Evolutionary conservation across 2,888 invertebrate species (phyloP).

Genomic region (Eledona agricola): DNA sequence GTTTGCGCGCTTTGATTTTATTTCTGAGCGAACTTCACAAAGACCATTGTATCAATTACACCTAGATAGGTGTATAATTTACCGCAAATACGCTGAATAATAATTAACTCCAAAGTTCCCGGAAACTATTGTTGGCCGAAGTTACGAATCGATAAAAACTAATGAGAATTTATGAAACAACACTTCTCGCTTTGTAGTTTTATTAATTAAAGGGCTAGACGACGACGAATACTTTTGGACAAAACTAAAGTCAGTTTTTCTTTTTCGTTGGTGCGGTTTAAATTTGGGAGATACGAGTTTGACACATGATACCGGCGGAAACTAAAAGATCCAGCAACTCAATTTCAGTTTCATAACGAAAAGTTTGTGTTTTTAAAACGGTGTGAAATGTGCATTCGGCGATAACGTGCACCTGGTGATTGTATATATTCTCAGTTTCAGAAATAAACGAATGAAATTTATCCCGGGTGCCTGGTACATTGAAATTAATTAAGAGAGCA

Average conservation of each 20-base stretch:
- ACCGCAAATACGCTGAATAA: constrained; percentile 19
- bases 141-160: constrained; percentile 16
- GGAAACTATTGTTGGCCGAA: constrained; percentile 7
- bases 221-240: constrained; percentile 5
- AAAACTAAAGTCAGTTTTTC: no score
- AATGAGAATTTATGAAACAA: constrained; percentile 21
- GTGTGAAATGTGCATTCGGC: constrained; percentile 20
- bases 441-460: constrained; percentile 42
- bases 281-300: no score
- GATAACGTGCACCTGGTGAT: constrained; percentile 38
- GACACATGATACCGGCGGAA: no score
- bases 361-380: not conserved
- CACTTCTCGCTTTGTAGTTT: not conserved
- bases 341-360: no score
- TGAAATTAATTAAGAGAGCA: constrained; percentile 39
- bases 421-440: constrained; percentile 35
- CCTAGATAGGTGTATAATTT: constrained; percentile 13
- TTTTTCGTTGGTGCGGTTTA: no score
- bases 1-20: constrained; percentile 4
- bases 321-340: no score
- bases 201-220: constrained; percentile 4
- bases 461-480: constrained; percentile 40
- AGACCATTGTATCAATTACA: constrained; percentile 19
- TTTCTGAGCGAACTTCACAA: constrained; percentile 11
- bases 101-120: constrained; percentile 14